These are phyloP conservation scores for Aurelia aurita complex sp. Pacific DNA, from an alignment of 30 jellyfish, hydroid and myxozoan genomes.

Conservation along the genomic window DNA sequence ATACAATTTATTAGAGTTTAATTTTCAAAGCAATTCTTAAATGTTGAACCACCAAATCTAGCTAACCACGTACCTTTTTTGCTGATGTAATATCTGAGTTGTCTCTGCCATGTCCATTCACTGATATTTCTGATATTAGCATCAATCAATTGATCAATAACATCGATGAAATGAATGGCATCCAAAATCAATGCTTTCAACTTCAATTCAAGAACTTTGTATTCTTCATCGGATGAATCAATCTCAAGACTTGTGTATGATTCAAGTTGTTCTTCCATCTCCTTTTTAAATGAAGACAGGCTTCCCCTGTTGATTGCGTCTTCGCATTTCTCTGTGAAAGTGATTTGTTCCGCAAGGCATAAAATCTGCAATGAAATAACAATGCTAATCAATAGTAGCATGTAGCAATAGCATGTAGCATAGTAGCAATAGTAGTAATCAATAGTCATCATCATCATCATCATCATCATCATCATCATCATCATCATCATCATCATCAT, in stretches of 20 bases:
- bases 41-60: too few relatives aligned
- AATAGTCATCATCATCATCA: not conserved
- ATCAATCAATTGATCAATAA: conserved; percentile 78
- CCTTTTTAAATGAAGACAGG: conserved; percentile 66
- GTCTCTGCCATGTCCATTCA: conserved; percentile 99
- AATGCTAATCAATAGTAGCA: too few relatives aligned
- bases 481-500: not conserved
- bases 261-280: conserved; percentile 85
- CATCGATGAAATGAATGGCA: conserved; percentile 93
- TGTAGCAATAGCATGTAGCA: too few relatives aligned
- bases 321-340: conserved; percentile 94
- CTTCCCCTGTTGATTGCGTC: conserved; percentile 77
- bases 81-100: conserved; percentile 83
- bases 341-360: conserved; percentile 88
- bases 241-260: conserved; percentile 86
- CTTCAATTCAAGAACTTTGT: conserved; percentile 80
- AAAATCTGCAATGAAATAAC: conserved; percentile 52
- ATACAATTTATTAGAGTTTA: not conserved
- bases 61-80: conserved; percentile 66
- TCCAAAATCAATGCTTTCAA: conserved; percentile 93
- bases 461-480: not conserved
- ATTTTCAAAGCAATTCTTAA: too few relatives aligned
- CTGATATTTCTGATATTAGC: conserved; percentile 42
- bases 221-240: conserved; percentile 72
- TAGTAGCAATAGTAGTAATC: too few relatives aligned